Conservation (phyloP, 2,797 vertebrate species). For the Sphenopsis melanotis region DNA sequence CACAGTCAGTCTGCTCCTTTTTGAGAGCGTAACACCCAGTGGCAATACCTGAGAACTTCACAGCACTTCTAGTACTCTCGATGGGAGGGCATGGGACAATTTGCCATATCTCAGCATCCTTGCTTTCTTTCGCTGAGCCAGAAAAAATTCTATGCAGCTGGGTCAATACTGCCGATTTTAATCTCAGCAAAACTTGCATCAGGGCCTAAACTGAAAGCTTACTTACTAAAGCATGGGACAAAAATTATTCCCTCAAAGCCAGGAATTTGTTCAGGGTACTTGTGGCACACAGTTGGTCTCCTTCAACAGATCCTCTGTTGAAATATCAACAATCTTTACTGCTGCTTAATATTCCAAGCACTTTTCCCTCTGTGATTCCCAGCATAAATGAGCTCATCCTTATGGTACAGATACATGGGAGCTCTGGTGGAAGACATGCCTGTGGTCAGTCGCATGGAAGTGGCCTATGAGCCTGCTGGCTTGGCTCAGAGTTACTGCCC, state of each 20-base stretch:
- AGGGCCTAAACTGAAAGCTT: not conserved
- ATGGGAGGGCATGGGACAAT: not conserved
- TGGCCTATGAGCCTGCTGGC: not conserved
- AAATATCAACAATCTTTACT: not conserved
- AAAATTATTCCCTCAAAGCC: not conserved
- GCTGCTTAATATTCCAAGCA: not conserved
- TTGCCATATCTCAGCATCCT: not conserved
- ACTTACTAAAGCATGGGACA: not conserved
- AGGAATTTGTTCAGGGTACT: not conserved
- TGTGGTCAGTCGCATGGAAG: not conserved
- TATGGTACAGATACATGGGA: not conserved
- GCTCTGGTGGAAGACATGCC: not conserved
- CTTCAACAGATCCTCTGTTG: not conserved
- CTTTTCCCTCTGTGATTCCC: not conserved
- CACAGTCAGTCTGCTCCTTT: not conserved
- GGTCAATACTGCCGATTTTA: not conserved
- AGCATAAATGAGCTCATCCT: not conserved
- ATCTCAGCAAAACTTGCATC: not conserved
- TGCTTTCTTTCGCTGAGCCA: not conserved
- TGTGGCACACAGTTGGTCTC: not conserved
- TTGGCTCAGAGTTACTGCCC: not conserved
- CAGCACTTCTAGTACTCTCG: accelerated
- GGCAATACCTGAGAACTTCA: not conserved
- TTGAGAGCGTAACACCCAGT: not conserved
- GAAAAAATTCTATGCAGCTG: not conserved